Evolutionary conservation across 2,888 invertebrate genomes (phyloP).

Genomic region (Macrophya alboannulata): DNA sequence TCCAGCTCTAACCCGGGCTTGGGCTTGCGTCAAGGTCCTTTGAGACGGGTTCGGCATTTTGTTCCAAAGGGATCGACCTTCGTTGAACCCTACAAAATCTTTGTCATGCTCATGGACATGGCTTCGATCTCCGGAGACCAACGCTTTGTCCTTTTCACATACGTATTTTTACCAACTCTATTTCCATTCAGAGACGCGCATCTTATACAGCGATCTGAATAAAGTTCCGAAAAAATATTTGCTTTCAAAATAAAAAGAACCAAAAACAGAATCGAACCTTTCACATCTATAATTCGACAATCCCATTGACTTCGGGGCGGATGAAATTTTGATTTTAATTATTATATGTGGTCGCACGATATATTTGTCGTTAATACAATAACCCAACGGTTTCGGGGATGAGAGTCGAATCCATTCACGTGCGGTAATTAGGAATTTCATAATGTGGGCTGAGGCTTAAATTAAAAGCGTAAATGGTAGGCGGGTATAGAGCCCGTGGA

Average conservation of each 20-base stretch:
- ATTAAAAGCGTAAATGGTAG: constrained; percentile 58
- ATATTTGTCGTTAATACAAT: background rate
- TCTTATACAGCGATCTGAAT: background rate
- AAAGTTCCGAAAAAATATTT: background rate
- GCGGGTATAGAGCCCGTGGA: background rate
- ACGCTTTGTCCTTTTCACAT: constrained; percentile 9
- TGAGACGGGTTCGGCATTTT: constrained; percentile 42
- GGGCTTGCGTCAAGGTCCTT: constrained; percentile 35
- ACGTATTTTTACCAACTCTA: constrained; percentile 3
- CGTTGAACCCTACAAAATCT: constrained; percentile 16
- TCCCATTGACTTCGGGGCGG: no score
- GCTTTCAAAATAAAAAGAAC: constrained; percentile 61
- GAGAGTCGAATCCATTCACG: constrained; percentile 1
- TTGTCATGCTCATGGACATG: constrained; percentile 16
- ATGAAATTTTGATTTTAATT: background rate
- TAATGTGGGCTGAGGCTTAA: constrained; percentile 50
- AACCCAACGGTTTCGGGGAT: background rate
- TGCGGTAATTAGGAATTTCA: constrained; percentile 50
- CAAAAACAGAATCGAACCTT: background rate
- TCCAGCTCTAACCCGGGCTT: background rate
- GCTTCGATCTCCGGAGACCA: background rate
- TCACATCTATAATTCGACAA: no score
- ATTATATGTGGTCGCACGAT: background rate
- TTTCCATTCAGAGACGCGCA: background rate
- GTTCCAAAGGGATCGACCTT: constrained; percentile 22